phyloP scores from a whole-genome alignment of 2,113 vertebrate genomes.

The Bos indicus region DNA sequence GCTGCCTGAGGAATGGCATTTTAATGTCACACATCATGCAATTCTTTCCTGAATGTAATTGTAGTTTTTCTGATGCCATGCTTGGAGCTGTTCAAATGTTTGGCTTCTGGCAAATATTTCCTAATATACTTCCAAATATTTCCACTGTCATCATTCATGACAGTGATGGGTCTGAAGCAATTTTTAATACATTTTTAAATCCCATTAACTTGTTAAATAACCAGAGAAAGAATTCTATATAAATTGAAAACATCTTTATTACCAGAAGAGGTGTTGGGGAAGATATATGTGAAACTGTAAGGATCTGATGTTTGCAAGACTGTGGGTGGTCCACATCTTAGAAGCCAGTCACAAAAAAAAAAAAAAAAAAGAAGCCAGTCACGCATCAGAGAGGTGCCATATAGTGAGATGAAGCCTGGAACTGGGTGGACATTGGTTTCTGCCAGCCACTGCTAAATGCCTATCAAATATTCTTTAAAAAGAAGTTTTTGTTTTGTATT shows the following conservation, averaged over 20 bases:
- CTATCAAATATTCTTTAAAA: not conserved
- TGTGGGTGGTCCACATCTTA: not conserved
- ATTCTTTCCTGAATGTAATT: constrained; percentile 60
- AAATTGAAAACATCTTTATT: constrained; percentile 33
- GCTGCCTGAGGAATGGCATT: constrained; percentile 62
- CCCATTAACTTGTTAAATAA: constrained; percentile 48
- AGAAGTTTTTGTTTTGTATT: not conserved
- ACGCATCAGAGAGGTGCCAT: not conserved
- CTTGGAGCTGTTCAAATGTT: constrained; percentile 64
- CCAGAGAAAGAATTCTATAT: constrained; percentile 7
- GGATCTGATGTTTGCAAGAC: not conserved
- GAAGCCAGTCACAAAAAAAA: not conserved
- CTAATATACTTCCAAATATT: not conserved
- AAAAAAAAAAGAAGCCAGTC: not conserved
- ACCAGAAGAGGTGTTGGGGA: not conserved
- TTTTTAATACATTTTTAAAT: constrained; percentile 45
- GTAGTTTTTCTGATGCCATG: constrained; percentile 57
- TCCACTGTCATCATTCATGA: not conserved
- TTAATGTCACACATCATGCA: constrained; percentile 45
- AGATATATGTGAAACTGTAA: not conserved
- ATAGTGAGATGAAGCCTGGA: not conserved
- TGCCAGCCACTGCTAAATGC: not conserved
- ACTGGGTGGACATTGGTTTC: not conserved
- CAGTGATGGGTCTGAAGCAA: constrained; percentile 46
- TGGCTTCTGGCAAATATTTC: constrained; percentile 50